A percentile compares a stretch with the other conserved stretches of the same genome.
These are phyloP conservation scores for Drosophila multiciliata DNA, from an alignment of 2,888 invertebrate genomes.

Conservation along the genomic window DNA sequence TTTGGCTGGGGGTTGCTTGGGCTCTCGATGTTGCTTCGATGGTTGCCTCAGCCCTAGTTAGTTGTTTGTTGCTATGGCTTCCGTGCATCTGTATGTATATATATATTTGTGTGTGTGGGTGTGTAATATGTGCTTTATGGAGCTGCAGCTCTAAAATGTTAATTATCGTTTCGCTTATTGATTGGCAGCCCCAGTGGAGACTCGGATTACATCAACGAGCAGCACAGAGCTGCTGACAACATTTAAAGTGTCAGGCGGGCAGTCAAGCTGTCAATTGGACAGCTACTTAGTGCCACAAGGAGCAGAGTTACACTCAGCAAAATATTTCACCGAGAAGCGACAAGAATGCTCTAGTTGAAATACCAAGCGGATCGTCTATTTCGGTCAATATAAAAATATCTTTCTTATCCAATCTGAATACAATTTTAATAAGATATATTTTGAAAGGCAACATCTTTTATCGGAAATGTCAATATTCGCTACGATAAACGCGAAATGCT, in stretches of 20 bases:
- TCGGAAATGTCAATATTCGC: neutral
- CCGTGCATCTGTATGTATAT: slow-evolving; percentile 23
- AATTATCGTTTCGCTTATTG: slow-evolving; percentile 64
- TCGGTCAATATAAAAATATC: neutral
- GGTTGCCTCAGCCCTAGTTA: slow-evolving; percentile 12
- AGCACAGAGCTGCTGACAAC: neutral
- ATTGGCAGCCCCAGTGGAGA: slow-evolving; percentile 34
- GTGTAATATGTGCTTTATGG: slow-evolving; percentile 10
- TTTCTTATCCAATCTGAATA: neutral
- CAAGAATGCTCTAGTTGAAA: neutral
- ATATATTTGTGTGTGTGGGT: slow-evolving; percentile 4
- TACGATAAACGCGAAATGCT: neutral
- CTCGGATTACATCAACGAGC: neutral
- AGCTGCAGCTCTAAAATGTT: slow-evolving; percentile 52
- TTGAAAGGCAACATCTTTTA: neutral
- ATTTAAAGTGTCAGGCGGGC: slow-evolving; percentile 22
- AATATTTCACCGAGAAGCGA: neutral
- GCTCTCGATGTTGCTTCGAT: neutral
- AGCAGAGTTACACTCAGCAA: slow-evolving; percentile 3
- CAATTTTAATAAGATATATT: neutral
- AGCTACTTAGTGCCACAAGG: slow-evolving; percentile 1
- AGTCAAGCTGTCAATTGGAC: slow-evolving; percentile 60
- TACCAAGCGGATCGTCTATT: neutral
- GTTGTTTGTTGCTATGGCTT: slow-evolving; percentile 49
- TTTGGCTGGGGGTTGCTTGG: slow-evolving; percentile 12